Evolutionary conservation across 2,888 invertebrate genomes (phyloP).

Genomic region (Pachymerium ferrugineum): DNA sequence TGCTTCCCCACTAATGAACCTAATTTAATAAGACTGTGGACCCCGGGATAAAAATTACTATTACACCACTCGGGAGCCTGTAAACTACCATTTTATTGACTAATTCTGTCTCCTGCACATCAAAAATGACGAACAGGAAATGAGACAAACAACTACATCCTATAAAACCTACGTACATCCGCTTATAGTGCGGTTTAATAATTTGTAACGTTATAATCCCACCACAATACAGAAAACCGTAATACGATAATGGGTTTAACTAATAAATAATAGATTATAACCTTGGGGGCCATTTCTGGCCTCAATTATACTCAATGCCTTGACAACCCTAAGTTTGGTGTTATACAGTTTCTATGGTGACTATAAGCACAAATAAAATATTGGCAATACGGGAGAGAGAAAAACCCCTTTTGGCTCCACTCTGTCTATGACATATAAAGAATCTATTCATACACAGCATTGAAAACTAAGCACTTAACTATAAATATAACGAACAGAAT

Average conservation of each 20-base stretch:
- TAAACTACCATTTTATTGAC: not conserved
- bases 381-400: not conserved
- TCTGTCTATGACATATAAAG: too few species aligned
- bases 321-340: not conserved
- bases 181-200: not conserved
- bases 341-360: not conserved
- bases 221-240: too few species aligned
- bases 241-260: too few species aligned
- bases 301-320: conserved; percentile 5
- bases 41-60: not conserved
- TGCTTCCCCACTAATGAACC: not conserved
- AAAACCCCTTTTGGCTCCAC: not conserved
- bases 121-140: not conserved
- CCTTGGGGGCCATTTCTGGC: not conserved
- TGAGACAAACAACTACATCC: not conserved
- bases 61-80: not conserved
- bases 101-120: not conserved
- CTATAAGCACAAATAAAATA: not conserved
- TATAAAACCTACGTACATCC: not conserved
- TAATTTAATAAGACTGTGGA: not conserved
- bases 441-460: not conserved
- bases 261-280: not conserved
- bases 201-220: too few species aligned
- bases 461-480: not conserved
- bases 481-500: not conserved